Evolutionary conservation across 2,797 vertebrate genomes (phyloP).

Genomic region (Avahi laniger): DNA sequence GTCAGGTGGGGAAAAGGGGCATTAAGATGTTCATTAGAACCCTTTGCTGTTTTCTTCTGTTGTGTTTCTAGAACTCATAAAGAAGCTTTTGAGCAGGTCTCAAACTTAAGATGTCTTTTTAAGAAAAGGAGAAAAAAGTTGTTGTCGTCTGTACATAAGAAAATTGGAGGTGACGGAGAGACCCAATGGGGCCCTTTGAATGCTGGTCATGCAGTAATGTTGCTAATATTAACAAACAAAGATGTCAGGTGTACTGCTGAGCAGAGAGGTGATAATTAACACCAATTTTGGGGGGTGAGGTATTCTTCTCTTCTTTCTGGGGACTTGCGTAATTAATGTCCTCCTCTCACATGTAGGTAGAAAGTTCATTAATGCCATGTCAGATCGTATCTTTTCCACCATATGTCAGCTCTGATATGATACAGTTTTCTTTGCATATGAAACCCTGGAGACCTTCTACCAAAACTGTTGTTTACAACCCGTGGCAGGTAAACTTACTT

Average conservation of each 20-base stretch:
- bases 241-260: constrained; percentile 88
- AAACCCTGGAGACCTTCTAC: background rate
- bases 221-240: constrained; percentile 43
- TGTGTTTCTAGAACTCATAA: constrained; percentile 75
- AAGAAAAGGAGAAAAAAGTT: constrained; percentile 65
- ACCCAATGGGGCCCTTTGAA: constrained; percentile 68
- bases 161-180: constrained; percentile 56
- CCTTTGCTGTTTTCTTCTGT: constrained; percentile 76
- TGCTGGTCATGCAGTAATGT: constrained; percentile 88
- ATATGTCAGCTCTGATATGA: background rate
- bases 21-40: constrained; percentile 69
- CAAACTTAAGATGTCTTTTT: constrained; percentile 82
- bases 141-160: constrained; percentile 59
- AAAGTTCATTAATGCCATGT: background rate
- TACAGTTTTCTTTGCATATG: background rate
- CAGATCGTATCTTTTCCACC: background rate
- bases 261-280: constrained; percentile 80
- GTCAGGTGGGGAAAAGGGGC: constrained; percentile 44
- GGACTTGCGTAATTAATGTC: constrained; percentile 30
- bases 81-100: constrained; percentile 87
- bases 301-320: background rate
- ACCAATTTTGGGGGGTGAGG: background rate
- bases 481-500: background rate
- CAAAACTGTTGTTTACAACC: background rate
- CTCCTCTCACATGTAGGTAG: background rate